Percentiles rank a stretch among this genome's conserved stretches.
Evolutionary conservation across 2,797 vertebrate species (phyloP).

Genomic region (Mastacembelus armatus): DNA sequence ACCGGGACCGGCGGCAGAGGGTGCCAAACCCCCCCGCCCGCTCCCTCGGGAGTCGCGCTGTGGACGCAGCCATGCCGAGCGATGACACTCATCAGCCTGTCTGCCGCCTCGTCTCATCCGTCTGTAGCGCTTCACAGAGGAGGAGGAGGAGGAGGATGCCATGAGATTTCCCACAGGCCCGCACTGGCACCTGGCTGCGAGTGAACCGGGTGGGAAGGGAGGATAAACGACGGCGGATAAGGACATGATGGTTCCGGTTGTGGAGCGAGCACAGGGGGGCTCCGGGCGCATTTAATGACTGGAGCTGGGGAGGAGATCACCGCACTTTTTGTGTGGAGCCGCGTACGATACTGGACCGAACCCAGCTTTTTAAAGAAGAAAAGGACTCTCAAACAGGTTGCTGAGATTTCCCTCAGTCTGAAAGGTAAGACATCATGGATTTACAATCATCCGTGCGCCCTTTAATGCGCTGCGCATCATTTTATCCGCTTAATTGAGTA

Average conservation of each 20-base stretch:
- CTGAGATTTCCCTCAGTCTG: constrained; percentile 16
- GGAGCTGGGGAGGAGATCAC: constrained; percentile 27
- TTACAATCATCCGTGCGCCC: constrained; percentile 15
- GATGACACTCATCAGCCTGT: constrained; percentile 48
- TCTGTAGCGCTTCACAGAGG: constrained; percentile 26
- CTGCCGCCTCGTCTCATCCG: constrained; percentile 38
- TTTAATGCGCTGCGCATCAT: constrained; percentile 13
- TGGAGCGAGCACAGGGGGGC: constrained; percentile 37
- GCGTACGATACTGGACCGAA: neutral
- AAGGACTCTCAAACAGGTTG: constrained; percentile 57
- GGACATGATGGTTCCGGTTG: constrained; percentile 63
- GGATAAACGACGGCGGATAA: constrained; percentile 38
- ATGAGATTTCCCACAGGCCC: constrained; percentile 57
- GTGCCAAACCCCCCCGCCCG: constrained; percentile 45
- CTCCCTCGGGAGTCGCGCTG: constrained; percentile 36
- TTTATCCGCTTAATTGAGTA: constrained; percentile 41
- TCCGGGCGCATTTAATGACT: constrained; percentile 49
- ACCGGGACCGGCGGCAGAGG: constrained; percentile 51
- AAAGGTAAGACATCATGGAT: constrained; percentile 51
- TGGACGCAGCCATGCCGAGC: constrained; percentile 58
- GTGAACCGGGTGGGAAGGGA: constrained; percentile 25
- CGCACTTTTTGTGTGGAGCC: constrained; percentile 39
- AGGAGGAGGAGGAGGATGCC: constrained; percentile 38
- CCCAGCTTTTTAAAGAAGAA: neutral
- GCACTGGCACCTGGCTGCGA: constrained; percentile 50